Conservation (phyloP, 2,797 vertebrate species). For the Petrocephalus schoutedeni region DNA sequence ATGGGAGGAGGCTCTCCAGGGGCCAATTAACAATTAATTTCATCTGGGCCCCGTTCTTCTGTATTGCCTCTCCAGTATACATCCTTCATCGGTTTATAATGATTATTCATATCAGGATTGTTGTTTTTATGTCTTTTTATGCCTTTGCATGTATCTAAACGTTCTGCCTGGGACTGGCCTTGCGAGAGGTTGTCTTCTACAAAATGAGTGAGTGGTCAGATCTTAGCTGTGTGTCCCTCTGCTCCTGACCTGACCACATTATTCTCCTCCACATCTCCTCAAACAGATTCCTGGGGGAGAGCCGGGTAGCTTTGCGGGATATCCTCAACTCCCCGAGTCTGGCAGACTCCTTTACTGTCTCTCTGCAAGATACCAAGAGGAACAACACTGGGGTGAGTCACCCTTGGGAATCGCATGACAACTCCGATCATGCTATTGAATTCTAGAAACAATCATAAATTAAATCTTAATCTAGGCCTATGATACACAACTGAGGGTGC, state of each 20-base stretch:
- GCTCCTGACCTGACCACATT: neutral
- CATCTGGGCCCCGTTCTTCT: neutral
- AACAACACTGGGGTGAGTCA: constrained; percentile 80
- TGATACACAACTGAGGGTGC: neutral
- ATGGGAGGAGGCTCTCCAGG: neutral
- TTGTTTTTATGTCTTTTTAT: neutral
- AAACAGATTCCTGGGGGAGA: constrained; percentile 81
- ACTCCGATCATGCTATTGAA: neutral
- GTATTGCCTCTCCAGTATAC: neutral
- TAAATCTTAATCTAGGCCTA: neutral
- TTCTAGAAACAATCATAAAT: neutral
- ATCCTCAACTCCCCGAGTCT: constrained; percentile 74
- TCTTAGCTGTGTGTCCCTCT: neutral
- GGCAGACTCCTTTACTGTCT: constrained; percentile 73
- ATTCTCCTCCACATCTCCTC: neutral
- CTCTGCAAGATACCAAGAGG: constrained; percentile 76
- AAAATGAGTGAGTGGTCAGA: neutral
- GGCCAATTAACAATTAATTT: neutral
- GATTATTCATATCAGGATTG: neutral
- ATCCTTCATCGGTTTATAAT: neutral
- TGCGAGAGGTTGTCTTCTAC: neutral
- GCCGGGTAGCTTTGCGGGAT: constrained; percentile 70
- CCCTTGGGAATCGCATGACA: neutral
- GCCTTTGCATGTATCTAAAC: neutral
- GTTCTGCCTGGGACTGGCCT: no score